Percentiles rank a stretch among this genome's conserved stretches.
phyloP scores from a whole-genome alignment of 2,888 invertebrate species.

The Papilio gigon region DNA sequence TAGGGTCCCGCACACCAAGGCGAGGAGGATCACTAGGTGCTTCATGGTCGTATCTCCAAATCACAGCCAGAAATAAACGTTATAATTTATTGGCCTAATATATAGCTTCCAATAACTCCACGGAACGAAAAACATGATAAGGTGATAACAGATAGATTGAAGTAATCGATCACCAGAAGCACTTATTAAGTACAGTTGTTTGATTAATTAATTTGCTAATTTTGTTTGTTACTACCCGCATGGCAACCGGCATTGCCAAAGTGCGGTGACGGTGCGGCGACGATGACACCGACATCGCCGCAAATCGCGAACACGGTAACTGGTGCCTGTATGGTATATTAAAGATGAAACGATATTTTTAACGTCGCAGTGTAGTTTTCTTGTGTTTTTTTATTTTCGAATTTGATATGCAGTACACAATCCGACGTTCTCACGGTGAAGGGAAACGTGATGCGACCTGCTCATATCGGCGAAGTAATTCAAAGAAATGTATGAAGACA shows the following conservation, averaged over 20 bases:
- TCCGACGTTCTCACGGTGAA: too few species aligned
- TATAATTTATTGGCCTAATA: not conserved
- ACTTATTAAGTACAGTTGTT: not conserved
- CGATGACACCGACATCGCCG: too few species aligned
- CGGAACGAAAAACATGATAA: constrained; percentile 12
- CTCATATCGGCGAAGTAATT: too few species aligned
- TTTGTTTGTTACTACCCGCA: not conserved
- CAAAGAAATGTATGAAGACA: too few species aligned
- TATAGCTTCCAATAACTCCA: constrained; percentile 8
- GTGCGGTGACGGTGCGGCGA: too few species aligned
- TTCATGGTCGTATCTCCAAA: constrained; percentile 25
- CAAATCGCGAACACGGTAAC: too few species aligned
- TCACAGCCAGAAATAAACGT: not conserved
- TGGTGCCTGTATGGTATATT: too few species aligned
- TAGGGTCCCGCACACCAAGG: constrained; percentile 16
- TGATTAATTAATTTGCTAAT: not conserved
- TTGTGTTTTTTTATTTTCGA: too few species aligned
- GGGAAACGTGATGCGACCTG: too few species aligned
- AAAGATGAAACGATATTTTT: too few species aligned
- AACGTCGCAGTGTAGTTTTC: too few species aligned
- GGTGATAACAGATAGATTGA: not conserved
- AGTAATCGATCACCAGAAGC: not conserved
- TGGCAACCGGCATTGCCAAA: not conserved
- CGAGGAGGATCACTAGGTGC: constrained; percentile 19
- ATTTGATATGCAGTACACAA: too few species aligned